Evolutionary conservation across 2,797 vertebrate species (phyloP).

Genomic region (Zenarchopterus dispar): DNA sequence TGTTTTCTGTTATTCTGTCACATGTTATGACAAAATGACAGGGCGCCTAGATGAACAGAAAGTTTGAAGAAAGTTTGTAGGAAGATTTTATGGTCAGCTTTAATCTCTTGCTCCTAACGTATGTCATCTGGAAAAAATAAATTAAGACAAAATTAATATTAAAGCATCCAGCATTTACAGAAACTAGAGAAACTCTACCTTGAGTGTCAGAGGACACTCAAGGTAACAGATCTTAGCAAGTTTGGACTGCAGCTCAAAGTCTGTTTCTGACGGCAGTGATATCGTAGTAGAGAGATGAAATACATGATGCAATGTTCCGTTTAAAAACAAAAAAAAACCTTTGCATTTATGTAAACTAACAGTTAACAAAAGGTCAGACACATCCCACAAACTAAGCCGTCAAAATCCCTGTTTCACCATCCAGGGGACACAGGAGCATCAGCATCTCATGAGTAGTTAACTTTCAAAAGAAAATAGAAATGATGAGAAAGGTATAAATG

Average conservation of each 20-base stretch:
- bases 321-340: slow-evolving; percentile 76
- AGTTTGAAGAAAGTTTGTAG: slow-evolving; percentile 60
- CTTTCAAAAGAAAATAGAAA: slow-evolving; percentile 21
- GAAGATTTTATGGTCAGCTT: slow-evolving; percentile 63
- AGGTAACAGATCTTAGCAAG: slow-evolving; percentile 11
- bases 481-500: slow-evolving; percentile 10
- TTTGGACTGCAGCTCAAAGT: slow-evolving; percentile 26
- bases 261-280: slow-evolving; percentile 41
- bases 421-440: slow-evolving; percentile 47
- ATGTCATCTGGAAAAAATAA: slow-evolving; percentile 72
- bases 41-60: slow-evolving; percentile 53
- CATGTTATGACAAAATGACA: slow-evolving; percentile 66
- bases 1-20: slow-evolving; percentile 64
- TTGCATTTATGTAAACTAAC: slow-evolving; percentile 82
- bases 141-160: slow-evolving; percentile 75
- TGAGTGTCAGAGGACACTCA: slow-evolving; percentile 47
- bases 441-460: slow-evolving; percentile 43
- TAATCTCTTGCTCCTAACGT: slow-evolving; percentile 69
- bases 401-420: slow-evolving; percentile 56
- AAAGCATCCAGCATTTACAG: slow-evolving; percentile 69
- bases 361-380: slow-evolving; percentile 73
- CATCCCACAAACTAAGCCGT: slow-evolving; percentile 71
- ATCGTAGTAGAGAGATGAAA: slow-evolving; percentile 62
- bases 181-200: slow-evolving; percentile 54
- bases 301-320: slow-evolving; percentile 66